These are phyloP conservation scores for Neostethus bicornis DNA, from an alignment of 2,797 vertebrate species.

Conservation along the genomic window DNA sequence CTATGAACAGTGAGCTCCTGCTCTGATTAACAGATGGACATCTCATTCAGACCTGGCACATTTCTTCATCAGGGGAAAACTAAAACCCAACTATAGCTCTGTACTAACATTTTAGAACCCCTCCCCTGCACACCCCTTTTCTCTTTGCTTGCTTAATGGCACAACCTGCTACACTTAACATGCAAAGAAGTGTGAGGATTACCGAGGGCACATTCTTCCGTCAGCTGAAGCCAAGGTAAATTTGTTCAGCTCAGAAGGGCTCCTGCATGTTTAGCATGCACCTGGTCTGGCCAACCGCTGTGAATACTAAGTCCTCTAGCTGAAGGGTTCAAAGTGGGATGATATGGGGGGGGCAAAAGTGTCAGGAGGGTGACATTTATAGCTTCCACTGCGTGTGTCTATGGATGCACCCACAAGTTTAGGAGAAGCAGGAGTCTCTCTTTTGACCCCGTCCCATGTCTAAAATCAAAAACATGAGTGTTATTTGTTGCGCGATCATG, in stretches of 20 bases:
- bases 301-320: background rate
- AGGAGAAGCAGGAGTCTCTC: too few species aligned
- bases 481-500: too few species aligned
- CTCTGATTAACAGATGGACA: background rate
- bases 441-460: too few species aligned
- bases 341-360: constrained; percentile 4
- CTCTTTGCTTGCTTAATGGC: background rate
- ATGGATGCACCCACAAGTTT: background rate
- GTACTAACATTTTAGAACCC: background rate
- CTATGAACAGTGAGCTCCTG: background rate
- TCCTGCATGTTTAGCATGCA: constrained; percentile 12
- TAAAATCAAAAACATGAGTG: too few species aligned
- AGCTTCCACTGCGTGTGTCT: background rate
- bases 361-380: constrained; percentile 4
- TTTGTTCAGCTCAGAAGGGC: background rate
- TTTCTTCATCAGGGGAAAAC: background rate
- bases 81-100: background rate
- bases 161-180: background rate
- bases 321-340: background rate
- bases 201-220: constrained; percentile 3
- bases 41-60: background rate
- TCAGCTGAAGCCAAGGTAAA: constrained; percentile 5
- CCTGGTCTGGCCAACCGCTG: constrained; percentile 5
- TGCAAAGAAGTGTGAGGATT: background rate
- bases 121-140: too few species aligned